A percentile compares a stretch with the other conserved stretches of the same genome.
Conservation (phyloP, 1,140 invertebrate species). For the Diabrotica undecimpunctata region DNA sequence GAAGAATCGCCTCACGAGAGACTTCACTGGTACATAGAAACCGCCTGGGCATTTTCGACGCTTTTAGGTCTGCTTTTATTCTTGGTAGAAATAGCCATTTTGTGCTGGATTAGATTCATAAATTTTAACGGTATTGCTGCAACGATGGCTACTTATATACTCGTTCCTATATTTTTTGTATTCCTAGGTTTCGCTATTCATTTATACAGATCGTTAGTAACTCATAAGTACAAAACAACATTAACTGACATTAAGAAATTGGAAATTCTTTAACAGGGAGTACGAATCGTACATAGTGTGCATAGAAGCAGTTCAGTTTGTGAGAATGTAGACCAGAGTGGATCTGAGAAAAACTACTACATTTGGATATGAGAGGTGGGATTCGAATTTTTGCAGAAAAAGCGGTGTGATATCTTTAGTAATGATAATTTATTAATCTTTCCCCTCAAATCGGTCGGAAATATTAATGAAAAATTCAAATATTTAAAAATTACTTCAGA, state of each 20-base stretch:
- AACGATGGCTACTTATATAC: constrained; percentile 82
- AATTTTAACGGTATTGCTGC: constrained; percentile 70
- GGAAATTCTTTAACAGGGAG: constrained; percentile 78
- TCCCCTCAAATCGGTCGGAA: no score
- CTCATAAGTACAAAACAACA: constrained; percentile 85
- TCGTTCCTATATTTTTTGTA: constrained; percentile 86
- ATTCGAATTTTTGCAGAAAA: no score
- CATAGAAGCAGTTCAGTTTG: no score
- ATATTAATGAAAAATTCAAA: no score
- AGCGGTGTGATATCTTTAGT: no score
- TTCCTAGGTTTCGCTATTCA: constrained; percentile 90
- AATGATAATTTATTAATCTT: no score
- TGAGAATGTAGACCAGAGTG: no score
- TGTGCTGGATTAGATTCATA: constrained; percentile 92
- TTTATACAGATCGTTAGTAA: constrained; percentile 88
- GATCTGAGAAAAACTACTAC: no score
- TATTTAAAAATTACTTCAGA: no score
- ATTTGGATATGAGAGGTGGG: no score
- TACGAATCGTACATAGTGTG: constrained; percentile 58
- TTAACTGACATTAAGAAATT: constrained; percentile 78
- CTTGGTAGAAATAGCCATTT: constrained; percentile 88
- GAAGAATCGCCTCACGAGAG: constrained; percentile 84
- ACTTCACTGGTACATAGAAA: constrained; percentile 91
- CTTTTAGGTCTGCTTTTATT: constrained; percentile 90
- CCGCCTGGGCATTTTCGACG: constrained; percentile 96